A percentile compares a stretch with the other conserved stretches of the same genome.
These are phyloP conservation scores for Scotopteryx bipunctaria DNA, from an alignment of 2,888 invertebrate genomes.

Conservation along the genomic window DNA sequence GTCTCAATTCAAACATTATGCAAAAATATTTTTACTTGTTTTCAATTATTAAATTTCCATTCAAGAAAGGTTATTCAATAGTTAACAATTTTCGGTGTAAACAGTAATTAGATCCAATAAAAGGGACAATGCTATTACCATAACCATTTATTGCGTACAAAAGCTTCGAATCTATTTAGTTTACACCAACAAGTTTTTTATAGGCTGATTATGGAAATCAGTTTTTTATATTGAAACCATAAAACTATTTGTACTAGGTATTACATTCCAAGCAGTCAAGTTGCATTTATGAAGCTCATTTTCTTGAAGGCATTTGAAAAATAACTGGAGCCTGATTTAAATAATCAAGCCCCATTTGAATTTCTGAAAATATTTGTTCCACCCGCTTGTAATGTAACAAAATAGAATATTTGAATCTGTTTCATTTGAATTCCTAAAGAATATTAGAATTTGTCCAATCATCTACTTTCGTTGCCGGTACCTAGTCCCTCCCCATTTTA, in stretches of 20 bases:
- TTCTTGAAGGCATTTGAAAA: too few species aligned
- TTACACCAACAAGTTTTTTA: constrained; percentile 4
- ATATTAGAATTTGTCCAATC: too few species aligned
- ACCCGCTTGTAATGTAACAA: too few species aligned
- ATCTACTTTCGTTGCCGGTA: not conserved
- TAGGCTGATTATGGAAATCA: not conserved
- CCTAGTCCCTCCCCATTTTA: constrained; percentile 1
- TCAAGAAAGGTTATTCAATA: too few species aligned
- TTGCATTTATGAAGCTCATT: too few species aligned
- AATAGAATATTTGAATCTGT: too few species aligned
- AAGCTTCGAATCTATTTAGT: constrained; percentile 1
- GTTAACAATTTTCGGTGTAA: constrained; percentile 25
- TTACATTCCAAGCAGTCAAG: too few species aligned
- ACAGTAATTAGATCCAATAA: constrained; percentile 31
- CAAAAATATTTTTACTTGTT: constrained; percentile 1
- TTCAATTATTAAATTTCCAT: constrained; percentile 28
- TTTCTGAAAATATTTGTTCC: too few species aligned
- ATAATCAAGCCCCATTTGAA: too few species aligned
- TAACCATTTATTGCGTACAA: constrained; percentile 16
- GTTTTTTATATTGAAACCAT: not conserved
- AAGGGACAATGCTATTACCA: constrained; percentile 27
- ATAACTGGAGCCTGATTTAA: too few species aligned
- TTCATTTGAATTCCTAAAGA: too few species aligned
- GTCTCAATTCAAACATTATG: not conserved
- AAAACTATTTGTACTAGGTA: too few species aligned